A percentile compares a stretch with the other conserved stretches of the same genome.
phyloP scores from a whole-genome alignment of 2,888 invertebrate genomes.

The Coronaproctus castanopsis region DNA sequence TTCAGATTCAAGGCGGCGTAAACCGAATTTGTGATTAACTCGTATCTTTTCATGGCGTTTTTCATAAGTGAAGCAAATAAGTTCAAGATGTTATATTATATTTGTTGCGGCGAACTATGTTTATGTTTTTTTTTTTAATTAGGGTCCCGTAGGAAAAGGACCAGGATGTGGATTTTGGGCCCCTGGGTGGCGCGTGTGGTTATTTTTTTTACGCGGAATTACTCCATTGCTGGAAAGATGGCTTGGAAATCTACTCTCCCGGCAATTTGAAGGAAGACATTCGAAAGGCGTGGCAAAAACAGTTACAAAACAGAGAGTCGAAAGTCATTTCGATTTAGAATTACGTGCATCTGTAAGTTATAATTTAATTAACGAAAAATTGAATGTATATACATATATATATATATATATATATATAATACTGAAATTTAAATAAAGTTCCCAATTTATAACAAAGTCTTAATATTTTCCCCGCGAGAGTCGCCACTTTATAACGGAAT shows the following conservation, averaged over 20 bases:
- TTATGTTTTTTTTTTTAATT: too few relatives aligned
- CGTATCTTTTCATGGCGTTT: too few relatives aligned
- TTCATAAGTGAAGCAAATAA: too few relatives aligned
- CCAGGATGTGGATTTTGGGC: constrained; percentile 98
- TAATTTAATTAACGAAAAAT: constrained; percentile 18
- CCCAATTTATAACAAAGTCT: too few relatives aligned
- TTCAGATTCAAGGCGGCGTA: too few relatives aligned
- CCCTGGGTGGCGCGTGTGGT: constrained; percentile 98
- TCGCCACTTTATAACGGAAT: too few relatives aligned
- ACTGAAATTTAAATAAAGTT: too few relatives aligned
- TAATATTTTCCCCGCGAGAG: background rate
- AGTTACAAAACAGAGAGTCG: constrained; percentile 97
- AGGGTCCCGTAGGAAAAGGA: constrained; percentile 95
- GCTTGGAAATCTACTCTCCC: constrained; percentile 94
- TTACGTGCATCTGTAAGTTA: constrained; percentile 88
- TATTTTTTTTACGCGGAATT: constrained; percentile 98
- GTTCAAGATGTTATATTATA: too few relatives aligned
- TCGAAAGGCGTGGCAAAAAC: constrained; percentile 99
- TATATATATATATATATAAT: too few relatives aligned
- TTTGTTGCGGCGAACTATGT: too few relatives aligned
- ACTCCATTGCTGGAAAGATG: constrained; percentile 94
- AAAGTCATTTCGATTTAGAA: constrained; percentile 98
- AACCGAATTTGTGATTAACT: too few relatives aligned
- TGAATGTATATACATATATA: background rate
- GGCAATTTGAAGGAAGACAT: constrained; percentile 98